Base-by-base conservation (phyloP, 2,888 invertebrate species). In the Panzeria rudis region DNA sequence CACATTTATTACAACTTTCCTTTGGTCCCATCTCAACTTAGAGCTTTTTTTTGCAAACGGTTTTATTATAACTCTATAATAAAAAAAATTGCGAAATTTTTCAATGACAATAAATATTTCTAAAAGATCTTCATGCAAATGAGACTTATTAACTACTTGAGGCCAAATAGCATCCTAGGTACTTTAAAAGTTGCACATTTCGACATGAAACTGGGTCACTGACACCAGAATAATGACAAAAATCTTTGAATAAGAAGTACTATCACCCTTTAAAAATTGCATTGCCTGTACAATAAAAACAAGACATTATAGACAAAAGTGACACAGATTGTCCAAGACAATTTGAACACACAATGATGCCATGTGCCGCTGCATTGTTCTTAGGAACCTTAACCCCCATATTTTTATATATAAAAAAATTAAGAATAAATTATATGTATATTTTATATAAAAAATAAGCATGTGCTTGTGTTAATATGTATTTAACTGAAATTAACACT, bases 171-270 rank as follows among this genome's bases (percentile, higher is more conserved):
- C n/a, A n/a, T n/a, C n/a, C n/a, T n/a, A n/a, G n/a, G n/a, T n/a
- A 5, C 38, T 54, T 20, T 20, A 56, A 59, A 56, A 35, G 41
- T 25, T n/a, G n/a, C 15, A 59, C 32, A 56, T 44, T 29, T 15
- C 7, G 2, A 13, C 20, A 29, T 17, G 13, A 56, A 85, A 83
- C 64, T 85, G 69, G 82, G 75, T 69, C 78, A 85, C 62, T 75
- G 56, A 47, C 82, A 85, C 41, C 29, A 62, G 15, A 61, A 61
- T 32, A 47, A 25, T n/a, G n/a, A 71, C 15, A 59, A 50, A 0
- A n/a, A 41, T 23, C 25, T 61, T 3, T 20, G 41, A 76, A 29
- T n/a, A 47, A 47, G 47, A 11, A 32, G 8, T 5, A 75, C 64
- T 64, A 44, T 47, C 13, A 25, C 35, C 35, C 64, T 20, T 25